Conservation (phyloP, 2,113 vertebrate species). For the Halichoeres trimaculatus region DNA sequence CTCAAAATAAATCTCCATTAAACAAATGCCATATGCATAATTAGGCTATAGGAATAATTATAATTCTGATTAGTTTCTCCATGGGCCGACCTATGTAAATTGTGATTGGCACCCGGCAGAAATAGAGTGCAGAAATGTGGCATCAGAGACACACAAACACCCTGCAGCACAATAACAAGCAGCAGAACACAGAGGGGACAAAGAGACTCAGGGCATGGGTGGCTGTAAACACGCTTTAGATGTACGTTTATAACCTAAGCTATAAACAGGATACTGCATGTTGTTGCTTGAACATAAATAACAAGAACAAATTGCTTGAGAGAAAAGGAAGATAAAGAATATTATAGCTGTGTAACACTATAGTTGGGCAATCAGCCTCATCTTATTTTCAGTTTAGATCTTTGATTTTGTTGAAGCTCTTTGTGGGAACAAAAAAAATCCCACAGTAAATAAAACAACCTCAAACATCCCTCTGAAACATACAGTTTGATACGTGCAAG, state of each 20-base stretch:
- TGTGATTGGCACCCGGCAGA: conserved; percentile 73
- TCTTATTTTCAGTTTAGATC: background rate
- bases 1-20: conserved; percentile 82
- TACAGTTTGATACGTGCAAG: background rate
- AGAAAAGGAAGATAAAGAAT: too few relatives aligned
- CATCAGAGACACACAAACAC: conserved; percentile 19
- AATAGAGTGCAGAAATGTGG: conserved; percentile 44
- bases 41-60: conserved; percentile 80
- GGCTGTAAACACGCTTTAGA: conserved; percentile 36
- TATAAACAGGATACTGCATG: conserved; percentile 1
- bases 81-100: conserved; percentile 69
- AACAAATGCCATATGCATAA: conserved; percentile 80
- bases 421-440: too few relatives aligned
- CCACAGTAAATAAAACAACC: too few relatives aligned
- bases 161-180: conserved; percentile 29
- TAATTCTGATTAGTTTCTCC: conserved; percentile 78
- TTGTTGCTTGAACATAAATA: background rate
- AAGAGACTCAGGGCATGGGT: conserved; percentile 31
- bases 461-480: background rate
- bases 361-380: background rate
- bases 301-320: background rate
- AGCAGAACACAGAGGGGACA: conserved; percentile 39
- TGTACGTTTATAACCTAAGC: conserved; percentile 10
- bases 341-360: background rate
- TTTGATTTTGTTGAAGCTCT: too few relatives aligned